These are phyloP conservation scores for Plectropomus leopardus DNA, from an alignment of 2,113 vertebrate genomes.

Conservation along the genomic window DNA sequence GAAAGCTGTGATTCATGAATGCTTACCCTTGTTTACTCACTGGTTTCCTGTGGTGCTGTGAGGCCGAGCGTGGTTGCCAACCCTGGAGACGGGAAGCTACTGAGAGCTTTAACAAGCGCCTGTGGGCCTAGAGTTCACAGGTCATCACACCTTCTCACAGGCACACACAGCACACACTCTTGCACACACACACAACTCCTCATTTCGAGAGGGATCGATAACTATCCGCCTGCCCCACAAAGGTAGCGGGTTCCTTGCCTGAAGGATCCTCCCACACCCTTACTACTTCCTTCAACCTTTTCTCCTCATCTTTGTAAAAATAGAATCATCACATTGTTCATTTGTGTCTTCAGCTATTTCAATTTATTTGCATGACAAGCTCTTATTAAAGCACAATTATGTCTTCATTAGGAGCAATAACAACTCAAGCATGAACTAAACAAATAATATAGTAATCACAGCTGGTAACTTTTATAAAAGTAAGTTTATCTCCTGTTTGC, in stretches of 20 bases:
- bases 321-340: background rate
- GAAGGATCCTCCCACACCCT: conserved; percentile 38
- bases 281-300: background rate
- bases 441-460: background rate
- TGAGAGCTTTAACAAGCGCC: conserved; percentile 73
- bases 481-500: too few relatives aligned
- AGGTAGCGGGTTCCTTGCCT: conserved; percentile 36
- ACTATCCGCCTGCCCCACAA: conserved; percentile 15
- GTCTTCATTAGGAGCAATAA: background rate
- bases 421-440: conserved; percentile 3
- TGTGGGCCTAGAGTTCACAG: conserved; percentile 66
- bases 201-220: conserved; percentile 59
- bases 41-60: conserved; percentile 64
- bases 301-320: background rate
- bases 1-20: conserved; percentile 75
- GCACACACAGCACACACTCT: conserved; percentile 6
- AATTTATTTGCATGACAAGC: background rate
- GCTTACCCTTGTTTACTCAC: conserved; percentile 76
- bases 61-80: conserved; percentile 38
- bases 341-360: background rate
- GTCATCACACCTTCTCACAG: conserved; percentile 67
- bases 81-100: conserved; percentile 50
- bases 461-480: too few relatives aligned
- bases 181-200: conserved; percentile 30
- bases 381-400: background rate